Evolutionary conservation across 1,140 invertebrate genomes (phyloP), one percentile per base, ranked within the genome.

Genomic region (Megalopta genalis): DNA sequence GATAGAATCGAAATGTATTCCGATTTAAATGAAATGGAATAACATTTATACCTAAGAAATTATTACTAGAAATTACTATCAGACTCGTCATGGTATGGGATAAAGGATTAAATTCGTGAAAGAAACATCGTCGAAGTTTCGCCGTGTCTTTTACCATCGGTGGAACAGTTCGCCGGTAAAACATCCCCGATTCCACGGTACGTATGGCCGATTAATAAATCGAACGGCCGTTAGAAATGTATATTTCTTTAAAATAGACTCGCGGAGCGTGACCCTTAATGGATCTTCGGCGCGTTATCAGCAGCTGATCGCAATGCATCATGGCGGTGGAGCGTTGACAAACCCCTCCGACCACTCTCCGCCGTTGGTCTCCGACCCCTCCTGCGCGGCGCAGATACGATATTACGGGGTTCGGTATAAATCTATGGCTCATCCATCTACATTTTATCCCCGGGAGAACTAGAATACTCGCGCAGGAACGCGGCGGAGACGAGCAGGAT

Each of bases 371-470:
- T 77, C n/a, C 83, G 49, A 74, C 67, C 86, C 82, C 74, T 60
- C 46, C 82, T 79, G 71, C 75, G 62, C 37, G 21, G 57, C 82
- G 79, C 85, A 85, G 89, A 89, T 90, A 86, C 87, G 90, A 90
- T 90, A 91, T 91, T 91, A 91, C 88, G 80, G 84, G 86, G 88
- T 88, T 89, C 87, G 82, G 87, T 85, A 90, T 91, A 91, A 91
- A 91, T 91, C 90, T 90, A 88, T 88, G 86, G 88, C 90, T 91
- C 91, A 91, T 91, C 90, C 88, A 91, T 91, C 90, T 89, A 88
- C 90, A 91, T 91, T 92, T 91, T 92, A 90, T 91, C 86, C 89
- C 68, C 64, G 16, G 63, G 74, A 85, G 81, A 86, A 85, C 77
- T 69, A 67, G 82, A 69, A 84, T 77, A 84, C 81, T 46, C 62